Conservation (phyloP, 2,113 vertebrate genomes). For the Otis tarda region DNA sequence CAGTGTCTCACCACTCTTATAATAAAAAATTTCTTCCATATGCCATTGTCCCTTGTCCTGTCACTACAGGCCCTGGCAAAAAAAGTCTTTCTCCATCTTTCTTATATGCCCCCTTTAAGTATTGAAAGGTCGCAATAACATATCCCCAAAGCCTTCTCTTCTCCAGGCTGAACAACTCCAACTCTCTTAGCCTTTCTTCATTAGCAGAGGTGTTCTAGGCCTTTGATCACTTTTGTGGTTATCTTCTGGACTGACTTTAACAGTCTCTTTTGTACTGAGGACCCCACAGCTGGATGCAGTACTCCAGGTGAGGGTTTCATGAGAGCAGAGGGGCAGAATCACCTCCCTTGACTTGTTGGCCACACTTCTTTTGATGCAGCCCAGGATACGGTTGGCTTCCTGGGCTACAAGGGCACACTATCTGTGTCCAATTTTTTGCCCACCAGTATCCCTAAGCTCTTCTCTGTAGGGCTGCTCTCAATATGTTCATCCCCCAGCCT, state of each 20-base stretch:
- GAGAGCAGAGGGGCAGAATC: not conserved
- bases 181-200: not conserved
- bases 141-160: not conserved
- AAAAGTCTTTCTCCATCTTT: not conserved
- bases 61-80: not conserved
- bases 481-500: not conserved
- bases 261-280: not conserved
- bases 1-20: not conserved
- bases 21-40: not conserved
- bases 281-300: not conserved
- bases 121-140: not conserved
- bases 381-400: not conserved
- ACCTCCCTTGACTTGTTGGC: not conserved
- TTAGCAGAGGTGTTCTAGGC: not conserved
- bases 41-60: not conserved
- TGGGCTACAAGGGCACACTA: not conserved
- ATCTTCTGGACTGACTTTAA: not conserved
- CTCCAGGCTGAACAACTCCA: not conserved
- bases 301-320: not conserved
- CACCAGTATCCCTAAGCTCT: not conserved
- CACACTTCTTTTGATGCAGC: not conserved
- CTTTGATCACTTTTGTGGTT: not conserved
- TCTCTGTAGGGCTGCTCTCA: not conserved
- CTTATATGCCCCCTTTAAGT: not conserved
- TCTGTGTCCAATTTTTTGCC: not conserved